A percentile compares a stretch with the other conserved stretches of the same genome.
phyloP scores from a whole-genome alignment of 2,113 vertebrate species.

The Cacatua alba region DNA sequence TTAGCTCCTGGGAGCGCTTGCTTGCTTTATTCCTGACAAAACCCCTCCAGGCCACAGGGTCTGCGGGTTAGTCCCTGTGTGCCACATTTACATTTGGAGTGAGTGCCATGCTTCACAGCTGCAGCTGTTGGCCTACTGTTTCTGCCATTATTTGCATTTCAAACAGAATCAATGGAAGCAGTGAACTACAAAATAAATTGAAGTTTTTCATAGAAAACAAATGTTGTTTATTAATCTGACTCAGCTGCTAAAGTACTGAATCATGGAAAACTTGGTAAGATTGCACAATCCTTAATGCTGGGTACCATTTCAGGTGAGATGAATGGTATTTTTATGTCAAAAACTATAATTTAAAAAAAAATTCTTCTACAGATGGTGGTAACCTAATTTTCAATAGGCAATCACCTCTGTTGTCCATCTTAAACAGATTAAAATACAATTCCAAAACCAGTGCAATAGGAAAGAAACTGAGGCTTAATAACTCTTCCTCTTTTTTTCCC shows the following conservation, averaged over 20 bases:
- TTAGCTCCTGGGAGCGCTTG: neutral
- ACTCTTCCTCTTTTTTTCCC: neutral
- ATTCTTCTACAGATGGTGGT: neutral
- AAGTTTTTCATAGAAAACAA: slow-evolving; percentile 38
- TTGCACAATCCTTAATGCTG: neutral
- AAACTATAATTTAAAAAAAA: neutral
- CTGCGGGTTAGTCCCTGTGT: neutral
- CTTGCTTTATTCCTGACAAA: neutral
- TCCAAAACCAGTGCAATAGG: neutral
- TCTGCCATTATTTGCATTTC: slow-evolving; percentile 65
- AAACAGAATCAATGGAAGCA: slow-evolving; percentile 52
- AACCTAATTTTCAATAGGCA: neutral
- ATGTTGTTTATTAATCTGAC: slow-evolving; percentile 20
- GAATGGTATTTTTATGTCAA: neutral
- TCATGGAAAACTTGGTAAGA: neutral
- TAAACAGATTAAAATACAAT: neutral
- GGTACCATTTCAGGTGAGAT: neutral
- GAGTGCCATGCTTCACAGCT: neutral
- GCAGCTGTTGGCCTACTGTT: slow-evolving; percentile 36
- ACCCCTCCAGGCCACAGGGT: neutral
- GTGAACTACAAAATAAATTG: slow-evolving; percentile 49
- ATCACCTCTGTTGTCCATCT: neutral
- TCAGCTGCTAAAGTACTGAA: neutral
- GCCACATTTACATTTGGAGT: neutral
- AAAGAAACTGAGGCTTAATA: neutral